Conservation (phyloP, 2,797 vertebrate species). For the Macrochelys suwanniensis region DNA sequence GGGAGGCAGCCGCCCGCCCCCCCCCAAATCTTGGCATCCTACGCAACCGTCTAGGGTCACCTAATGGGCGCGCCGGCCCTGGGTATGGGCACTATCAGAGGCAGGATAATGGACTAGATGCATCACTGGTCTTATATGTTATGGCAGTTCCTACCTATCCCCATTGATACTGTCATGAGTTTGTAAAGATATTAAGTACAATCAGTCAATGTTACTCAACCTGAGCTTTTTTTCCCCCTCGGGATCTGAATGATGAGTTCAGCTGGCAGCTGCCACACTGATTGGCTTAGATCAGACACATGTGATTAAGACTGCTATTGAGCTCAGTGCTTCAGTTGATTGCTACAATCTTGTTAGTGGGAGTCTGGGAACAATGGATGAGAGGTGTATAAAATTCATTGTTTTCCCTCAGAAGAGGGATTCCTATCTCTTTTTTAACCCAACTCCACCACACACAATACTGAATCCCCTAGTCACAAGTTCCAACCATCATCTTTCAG, state of each 20-base stretch:
- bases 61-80: too few species aligned
- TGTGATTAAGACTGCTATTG: neutral
- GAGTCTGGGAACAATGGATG: neutral
- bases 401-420: neutral
- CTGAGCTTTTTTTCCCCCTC: neutral
- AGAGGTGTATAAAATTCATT: neutral
- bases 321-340: fast-evolving
- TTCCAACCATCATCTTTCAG: neutral
- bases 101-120: neutral
- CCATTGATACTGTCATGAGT: neutral
- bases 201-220: neutral
- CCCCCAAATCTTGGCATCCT: too few species aligned
- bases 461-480: neutral
- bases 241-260: neutral
- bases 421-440: neutral
- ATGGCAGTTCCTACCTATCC: neutral
- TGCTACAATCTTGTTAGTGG: neutral
- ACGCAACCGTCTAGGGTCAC: too few species aligned
- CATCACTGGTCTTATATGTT: neutral
- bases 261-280: neutral
- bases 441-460: neutral
- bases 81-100: neutral
- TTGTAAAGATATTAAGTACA: neutral
- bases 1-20: too few species aligned
- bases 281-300: neutral